Evolutionary conservation across 2,888 invertebrate species (phyloP), one percentile per base, ranked within the genome.

Genomic region (Athetis lepigone): DNA sequence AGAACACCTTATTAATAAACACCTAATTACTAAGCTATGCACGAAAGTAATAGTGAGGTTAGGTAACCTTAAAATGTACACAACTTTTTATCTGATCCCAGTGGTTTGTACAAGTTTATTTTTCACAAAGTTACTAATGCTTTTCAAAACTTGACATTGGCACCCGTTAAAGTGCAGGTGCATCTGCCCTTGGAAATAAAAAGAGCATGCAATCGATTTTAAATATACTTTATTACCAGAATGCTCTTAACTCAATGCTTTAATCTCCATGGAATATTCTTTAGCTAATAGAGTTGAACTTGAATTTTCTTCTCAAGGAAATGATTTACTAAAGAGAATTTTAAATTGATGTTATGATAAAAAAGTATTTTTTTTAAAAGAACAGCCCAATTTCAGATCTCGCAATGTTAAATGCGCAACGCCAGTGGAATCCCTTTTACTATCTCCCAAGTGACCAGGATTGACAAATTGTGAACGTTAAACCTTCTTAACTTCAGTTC

Each of bases 381-480:
- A n/a, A n/a, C 43, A 42, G 18, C 7, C 7, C 52, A 19, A 56
- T 73, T 80, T 56, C 23, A 63, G 46, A 66, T 51, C 37, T 45
- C 36, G 6, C 23, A 39, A 45, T 42, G 43, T 45, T 54, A 29
- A 33, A 56, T 54, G 37, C 33, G 37, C 56, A 46, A 60, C 47
- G 47, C 65, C 64, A 63, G 60, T 51, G 72, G 60, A 75, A 63
- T 64, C 42, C 46, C 52, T 72, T 71, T 69, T 64, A 61, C 70
- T 70, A 69, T 68, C 65, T 81, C 82, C 80, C 77, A 50, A 45
- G 82, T 75, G 83, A 70, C 58, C 40, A 23, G 60, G 70, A 79
- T 81, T 84, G 83, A 85, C 80, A 85, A 85, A 83, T 84, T 74
- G 82, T 75, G 54, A 67, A 71, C 73, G 75, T 75, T 75, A 76